Evolutionary conservation across 2,113 vertebrate genomes (phyloP).

Genomic region (Engraulis encrasicolus): DNA sequence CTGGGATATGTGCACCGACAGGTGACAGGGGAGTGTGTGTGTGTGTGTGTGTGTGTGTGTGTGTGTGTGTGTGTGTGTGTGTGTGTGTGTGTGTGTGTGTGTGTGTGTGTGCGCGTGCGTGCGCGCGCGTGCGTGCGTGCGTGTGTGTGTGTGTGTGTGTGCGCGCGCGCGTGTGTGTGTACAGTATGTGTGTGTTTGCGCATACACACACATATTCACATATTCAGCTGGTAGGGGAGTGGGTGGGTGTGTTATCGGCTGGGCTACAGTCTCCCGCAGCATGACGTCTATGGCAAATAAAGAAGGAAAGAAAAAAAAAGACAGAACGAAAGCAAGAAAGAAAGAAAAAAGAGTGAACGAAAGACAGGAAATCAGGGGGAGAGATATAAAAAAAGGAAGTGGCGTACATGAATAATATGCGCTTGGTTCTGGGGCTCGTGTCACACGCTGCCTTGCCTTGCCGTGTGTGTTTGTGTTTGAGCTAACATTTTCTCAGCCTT

Average conservation of each 20-base stretch:
- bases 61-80: constrained; percentile 43
- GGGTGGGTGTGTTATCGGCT: constrained; percentile 48
- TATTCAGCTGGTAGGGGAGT: no score
- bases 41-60: constrained; percentile 44
- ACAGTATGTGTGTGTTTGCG: no score
- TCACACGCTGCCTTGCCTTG: constrained; percentile 8
- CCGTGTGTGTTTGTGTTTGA: not conserved
- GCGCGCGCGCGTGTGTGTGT: no score
- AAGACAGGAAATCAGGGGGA: no score
- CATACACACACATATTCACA: no score
- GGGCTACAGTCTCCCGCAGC: constrained; percentile 44
- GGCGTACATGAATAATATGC: not conserved
- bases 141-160: no score
- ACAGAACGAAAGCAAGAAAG: no score
- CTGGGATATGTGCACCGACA: constrained; percentile 60
- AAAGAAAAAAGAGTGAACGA: no score
- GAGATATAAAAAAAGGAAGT: no score
- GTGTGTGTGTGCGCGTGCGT: no score
- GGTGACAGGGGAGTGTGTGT: constrained; percentile 58
- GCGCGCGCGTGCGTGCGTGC: no score
- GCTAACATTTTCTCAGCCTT: not conserved
- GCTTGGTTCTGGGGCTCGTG: not conserved
- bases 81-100: constrained; percentile 44
- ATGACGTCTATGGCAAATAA: not conserved
- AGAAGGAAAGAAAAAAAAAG: not conserved